Base-by-base conservation (phyloP, 2,888 invertebrate genomes). In the Philereme vetulata region DNA sequence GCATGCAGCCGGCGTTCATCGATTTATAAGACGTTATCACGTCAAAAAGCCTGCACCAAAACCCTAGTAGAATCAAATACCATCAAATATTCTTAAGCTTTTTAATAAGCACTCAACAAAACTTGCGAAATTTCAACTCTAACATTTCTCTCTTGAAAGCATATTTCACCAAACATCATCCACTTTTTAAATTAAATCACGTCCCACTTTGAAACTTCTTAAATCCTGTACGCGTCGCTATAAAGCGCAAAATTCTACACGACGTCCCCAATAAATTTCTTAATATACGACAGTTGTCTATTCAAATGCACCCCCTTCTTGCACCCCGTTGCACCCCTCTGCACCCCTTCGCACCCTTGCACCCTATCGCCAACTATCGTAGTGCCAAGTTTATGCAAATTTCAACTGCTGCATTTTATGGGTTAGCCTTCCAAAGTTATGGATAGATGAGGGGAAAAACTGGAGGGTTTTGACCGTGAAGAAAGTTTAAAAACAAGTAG, bases 391-490 rank as follows among this genome's bases (percentile, higher is more conserved):
- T 75, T 81, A 85, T 84, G 85, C 82, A 83, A 84, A 85, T 82
- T 76, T 76, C 74, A 75, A 72, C 80, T 76, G 73, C 78, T 84
- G 85, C 84, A 70, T 82, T 84, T 84, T 84, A 84, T 80, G 64
- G 75, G 68, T 68, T 11, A 43, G 47, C 59, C 63, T 54, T 61
- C 64, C 60, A 64, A 69, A 74, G 68, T 77, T 74, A 78, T 71
- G 65, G 70, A 63, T 71, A 72, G 71, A 71, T 74, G 54, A 63
- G 66, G 69, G 67, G 58, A 65, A 67, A 66, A 66, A 64, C 54
- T 60, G 46, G 11, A 11, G 46, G 34, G 49, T 45, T 62, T 60
- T 60, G 59, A 53, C 61, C 53, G 43, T 56, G 8, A 56, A 46
- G 48, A 48, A 40, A 38, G 52, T 35, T 44, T 40, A 11, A 32